Evolutionary conservation across 2,888 invertebrate genomes (phyloP), one percentile per base, ranked within the genome.

Genomic region (Thecocarcelia acutangulata): DNA sequence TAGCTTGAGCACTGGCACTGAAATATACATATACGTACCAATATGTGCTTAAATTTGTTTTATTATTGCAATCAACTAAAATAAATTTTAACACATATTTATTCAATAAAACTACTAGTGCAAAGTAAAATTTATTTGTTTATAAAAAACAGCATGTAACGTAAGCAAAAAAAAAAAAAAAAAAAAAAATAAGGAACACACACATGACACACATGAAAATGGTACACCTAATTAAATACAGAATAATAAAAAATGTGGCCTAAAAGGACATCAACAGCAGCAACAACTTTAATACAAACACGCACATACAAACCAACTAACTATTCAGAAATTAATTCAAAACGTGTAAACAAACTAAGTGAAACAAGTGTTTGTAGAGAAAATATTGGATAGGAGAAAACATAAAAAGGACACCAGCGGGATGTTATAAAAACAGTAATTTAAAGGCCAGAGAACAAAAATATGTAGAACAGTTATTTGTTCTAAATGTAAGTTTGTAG

Each of bases 211-310:
- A 11, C 44, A 54, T 13, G 5, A 44, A 44, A 37, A 28, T 4
- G 13, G 21, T 8, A 64, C 44, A 73, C 61, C 68, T 73, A 48
- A 79, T 63, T 54, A 61, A 64, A 46, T 50, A 70, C 52, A 74
- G 6, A 80, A 75, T 59, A 75, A 70, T 74, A 52, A 21, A 74
- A 70, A 13, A 70, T 80, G 69, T 58, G 19, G 21, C 52, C 12
- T 3, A 50, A 33, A 33, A 33, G 4, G 4, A 46, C 24, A 28
- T 50, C 2, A 50, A 4, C 28, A 59, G 52, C 2, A 72, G 40
- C 11, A 28, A 52, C 50, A 80, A 79, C 76, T 72, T 58, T 58
- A 66, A 58, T 72, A 73, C 61, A 79, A 68, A 58, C 21, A 72
- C 28, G 68, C 37, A 66, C 28, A 44, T 2, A 17, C 17, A 63